A percentile compares a stretch with the other conserved stretches of the same genome.
phyloP scores from a whole-genome alignment of 2,113 vertebrate species.

The Etia nguti region DNA sequence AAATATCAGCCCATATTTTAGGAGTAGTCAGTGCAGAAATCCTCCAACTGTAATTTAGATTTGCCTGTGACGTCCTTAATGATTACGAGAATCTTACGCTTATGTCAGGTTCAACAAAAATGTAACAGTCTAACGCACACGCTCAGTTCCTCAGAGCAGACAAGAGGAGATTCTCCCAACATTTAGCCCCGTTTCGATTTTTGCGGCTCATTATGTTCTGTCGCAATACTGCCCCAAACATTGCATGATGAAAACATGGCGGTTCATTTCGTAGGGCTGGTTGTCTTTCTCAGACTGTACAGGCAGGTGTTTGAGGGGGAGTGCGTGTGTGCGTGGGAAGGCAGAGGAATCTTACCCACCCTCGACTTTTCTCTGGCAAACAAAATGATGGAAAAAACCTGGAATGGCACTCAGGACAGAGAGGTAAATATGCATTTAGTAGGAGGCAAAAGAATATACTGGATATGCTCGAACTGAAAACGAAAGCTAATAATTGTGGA shows the following conservation, averaged over 20 bases:
- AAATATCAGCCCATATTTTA: not conserved
- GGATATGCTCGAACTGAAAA: not conserved
- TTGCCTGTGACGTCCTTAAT: not conserved
- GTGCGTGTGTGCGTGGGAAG: not conserved
- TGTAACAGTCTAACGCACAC: not conserved
- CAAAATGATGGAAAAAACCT: constrained; percentile 14
- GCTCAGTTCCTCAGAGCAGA: not conserved
- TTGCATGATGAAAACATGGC: constrained; percentile 1
- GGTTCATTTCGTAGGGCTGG: not conserved
- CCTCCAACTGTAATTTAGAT: not conserved
- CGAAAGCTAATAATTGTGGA: not conserved
- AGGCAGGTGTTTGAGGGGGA: constrained; percentile 21
- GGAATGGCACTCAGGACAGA: not conserved
- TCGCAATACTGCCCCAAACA: not conserved
- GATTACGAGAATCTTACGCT: not conserved
- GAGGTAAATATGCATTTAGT: constrained; percentile 27
- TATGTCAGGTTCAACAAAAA: not conserved
- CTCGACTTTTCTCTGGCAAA: constrained; percentile 17
- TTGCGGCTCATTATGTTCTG: constrained; percentile 25
- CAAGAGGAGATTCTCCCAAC: not conserved
- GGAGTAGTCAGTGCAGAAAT: not conserved
- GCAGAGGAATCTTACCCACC: not conserved
- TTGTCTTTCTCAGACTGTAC: constrained; percentile 16
- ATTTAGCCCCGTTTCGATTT: constrained; percentile 5
- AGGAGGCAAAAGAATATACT: not conserved